These are phyloP conservation scores for Oryzias melastigma DNA, from an alignment of 2,113 vertebrate genomes.

Conservation along the genomic window DNA sequence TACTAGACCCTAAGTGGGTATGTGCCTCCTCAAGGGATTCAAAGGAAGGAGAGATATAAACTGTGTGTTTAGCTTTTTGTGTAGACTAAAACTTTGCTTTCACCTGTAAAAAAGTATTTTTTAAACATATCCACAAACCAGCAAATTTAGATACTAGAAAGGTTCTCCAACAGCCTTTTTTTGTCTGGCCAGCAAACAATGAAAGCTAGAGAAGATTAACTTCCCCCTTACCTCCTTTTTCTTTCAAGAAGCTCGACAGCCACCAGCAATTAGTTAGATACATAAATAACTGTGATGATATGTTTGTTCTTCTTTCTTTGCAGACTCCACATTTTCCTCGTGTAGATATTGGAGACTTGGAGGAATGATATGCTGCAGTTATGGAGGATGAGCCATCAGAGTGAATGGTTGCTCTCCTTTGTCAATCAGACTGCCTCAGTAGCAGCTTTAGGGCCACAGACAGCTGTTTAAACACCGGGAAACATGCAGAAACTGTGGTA, in stretches of 20 bases:
- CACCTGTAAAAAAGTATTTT: neutral
- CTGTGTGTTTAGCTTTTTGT: conserved; percentile 50
- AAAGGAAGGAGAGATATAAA: conserved; percentile 53
- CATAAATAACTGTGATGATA: conserved; percentile 45
- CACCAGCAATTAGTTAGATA: conserved; percentile 37
- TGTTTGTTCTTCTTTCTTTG: conserved; percentile 31
- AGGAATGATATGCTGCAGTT: conserved; percentile 11
- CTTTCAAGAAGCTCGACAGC: neutral
- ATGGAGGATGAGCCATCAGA: too few relatives aligned
- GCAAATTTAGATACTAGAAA: neutral
- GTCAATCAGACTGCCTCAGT: too few relatives aligned
- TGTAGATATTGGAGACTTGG: conserved; percentile 21
- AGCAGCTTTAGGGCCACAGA: too few relatives aligned
- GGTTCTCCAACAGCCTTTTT: too few relatives aligned
- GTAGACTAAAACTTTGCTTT: conserved; percentile 45
- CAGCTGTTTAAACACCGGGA: too few relatives aligned
- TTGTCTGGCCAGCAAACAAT: too few relatives aligned
- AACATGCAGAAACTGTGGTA: too few relatives aligned
- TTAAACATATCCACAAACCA: conserved; percentile 3
- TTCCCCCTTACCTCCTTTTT: too few relatives aligned
- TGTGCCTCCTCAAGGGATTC: conserved; percentile 55
- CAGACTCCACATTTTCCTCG: conserved; percentile 21
- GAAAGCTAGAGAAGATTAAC: too few relatives aligned
- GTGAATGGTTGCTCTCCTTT: too few relatives aligned
- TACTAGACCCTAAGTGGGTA: conserved; percentile 66